phyloP scores from a whole-genome alignment of 2,113 vertebrate species.

The Pelobates fuscus region DNA sequence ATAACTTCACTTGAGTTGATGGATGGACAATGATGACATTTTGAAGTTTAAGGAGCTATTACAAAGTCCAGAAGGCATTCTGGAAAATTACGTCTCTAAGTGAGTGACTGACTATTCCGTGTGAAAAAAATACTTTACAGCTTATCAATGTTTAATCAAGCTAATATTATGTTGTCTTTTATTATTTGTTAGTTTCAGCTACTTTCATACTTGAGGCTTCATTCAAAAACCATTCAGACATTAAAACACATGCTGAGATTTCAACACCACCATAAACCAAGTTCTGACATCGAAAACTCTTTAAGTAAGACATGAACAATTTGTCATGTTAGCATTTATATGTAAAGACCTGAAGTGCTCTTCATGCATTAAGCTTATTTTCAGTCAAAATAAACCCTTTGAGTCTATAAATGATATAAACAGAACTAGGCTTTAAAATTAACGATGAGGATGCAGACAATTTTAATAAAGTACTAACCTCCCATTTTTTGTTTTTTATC shows the following conservation, averaged over 20 bases:
- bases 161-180: constrained; percentile 56
- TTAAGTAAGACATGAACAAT: constrained; percentile 58
- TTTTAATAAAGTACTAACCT: no score
- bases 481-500: no score
- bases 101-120: constrained; percentile 26
- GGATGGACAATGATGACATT: constrained; percentile 54
- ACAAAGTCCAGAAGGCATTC: constrained; percentile 50
- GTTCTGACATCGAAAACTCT: constrained; percentile 53
- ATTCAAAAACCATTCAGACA: constrained; percentile 47
- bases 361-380: neutral
- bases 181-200: constrained; percentile 22
- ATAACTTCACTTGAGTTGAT: constrained; percentile 57
- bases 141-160: constrained; percentile 56
- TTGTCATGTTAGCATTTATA: constrained; percentile 59
- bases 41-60: constrained; percentile 52
- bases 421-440: neutral
- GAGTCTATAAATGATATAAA: neutral
- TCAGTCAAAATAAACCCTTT: neutral
- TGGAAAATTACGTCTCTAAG: constrained; percentile 34
- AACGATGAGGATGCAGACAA: no score
- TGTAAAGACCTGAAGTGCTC: constrained; percentile 42
- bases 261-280: constrained; percentile 53
- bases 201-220: constrained; percentile 14
- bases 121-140: constrained; percentile 50
- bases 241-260: constrained; percentile 49